Percentiles rank a stretch among this genome's conserved stretches.
Conservation (phyloP, 2,888 invertebrate species). For the Cephus spinipes region DNA sequence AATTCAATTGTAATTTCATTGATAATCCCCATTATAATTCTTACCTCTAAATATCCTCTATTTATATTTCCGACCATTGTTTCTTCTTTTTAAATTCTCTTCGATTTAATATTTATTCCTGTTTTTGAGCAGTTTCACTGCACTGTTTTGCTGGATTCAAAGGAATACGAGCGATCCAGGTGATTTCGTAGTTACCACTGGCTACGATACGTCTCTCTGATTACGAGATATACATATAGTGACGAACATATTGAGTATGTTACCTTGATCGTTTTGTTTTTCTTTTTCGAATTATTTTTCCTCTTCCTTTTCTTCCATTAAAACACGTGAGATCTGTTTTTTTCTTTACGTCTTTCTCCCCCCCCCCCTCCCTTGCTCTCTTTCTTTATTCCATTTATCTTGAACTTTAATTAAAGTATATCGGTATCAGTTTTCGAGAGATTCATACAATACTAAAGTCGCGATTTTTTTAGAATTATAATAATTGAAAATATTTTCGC, state of each 20-base stretch:
- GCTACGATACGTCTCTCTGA: background rate
- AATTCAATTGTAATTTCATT: background rate
- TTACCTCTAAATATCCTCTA: background rate
- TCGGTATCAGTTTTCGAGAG: background rate
- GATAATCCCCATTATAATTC: background rate
- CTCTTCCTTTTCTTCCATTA: too few relatives aligned
- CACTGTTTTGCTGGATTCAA: background rate
- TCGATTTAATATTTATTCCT: background rate
- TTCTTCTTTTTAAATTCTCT: background rate
- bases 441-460: background rate
- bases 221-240: background rate
- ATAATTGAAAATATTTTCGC: background rate
- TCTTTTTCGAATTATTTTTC: too few relatives aligned
- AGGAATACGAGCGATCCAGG: background rate
- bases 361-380: too few relatives aligned
- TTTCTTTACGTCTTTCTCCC: too few relatives aligned
- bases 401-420: background rate
- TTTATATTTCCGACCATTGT: background rate
- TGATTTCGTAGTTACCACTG: background rate
- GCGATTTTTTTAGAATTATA: background rate
- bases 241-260: background rate
- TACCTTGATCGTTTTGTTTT: too few relatives aligned
- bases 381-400: background rate
- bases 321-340: too few relatives aligned
- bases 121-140: background rate